Evolutionary conservation across 2,797 vertebrate genomes (phyloP).

Genomic region (Arctocebus calabarensis): DNA sequence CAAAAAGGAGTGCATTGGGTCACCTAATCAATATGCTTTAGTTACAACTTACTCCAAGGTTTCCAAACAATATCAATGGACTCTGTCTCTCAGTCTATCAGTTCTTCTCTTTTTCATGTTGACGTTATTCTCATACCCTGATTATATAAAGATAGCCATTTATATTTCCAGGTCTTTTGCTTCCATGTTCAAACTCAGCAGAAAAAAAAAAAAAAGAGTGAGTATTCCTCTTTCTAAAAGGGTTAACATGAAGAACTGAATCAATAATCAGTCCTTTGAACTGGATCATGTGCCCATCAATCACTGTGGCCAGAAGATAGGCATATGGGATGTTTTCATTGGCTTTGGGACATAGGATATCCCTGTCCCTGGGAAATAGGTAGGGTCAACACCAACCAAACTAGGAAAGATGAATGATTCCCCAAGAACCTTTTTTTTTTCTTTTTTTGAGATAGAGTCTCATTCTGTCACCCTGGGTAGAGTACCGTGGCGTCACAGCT

Average conservation of each 20-base stretch:
- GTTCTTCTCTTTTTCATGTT: background rate
- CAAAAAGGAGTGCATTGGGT: background rate
- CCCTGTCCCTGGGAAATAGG: background rate
- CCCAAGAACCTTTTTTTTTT: background rate
- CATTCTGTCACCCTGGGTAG: too few relatives aligned
- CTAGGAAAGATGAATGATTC: background rate
- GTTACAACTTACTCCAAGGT: background rate
- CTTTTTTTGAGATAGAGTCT: too few relatives aligned
- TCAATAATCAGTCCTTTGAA: background rate
- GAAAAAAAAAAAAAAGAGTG: background rate
- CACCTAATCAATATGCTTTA: background rate
- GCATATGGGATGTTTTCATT: background rate
- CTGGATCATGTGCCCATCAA: background rate
- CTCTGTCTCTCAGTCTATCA: background rate
- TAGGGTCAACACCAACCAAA: background rate
- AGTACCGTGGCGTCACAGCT: too few relatives aligned
- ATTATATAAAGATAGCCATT: background rate
- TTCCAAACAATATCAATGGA: constrained; percentile 38
- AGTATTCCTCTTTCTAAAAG: constrained; percentile 17
- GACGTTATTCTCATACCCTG: background rate
- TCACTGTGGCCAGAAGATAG: background rate
- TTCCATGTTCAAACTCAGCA: background rate
- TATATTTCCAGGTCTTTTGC: constrained; percentile 26
- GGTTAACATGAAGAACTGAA: background rate
- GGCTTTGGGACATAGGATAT: background rate